These are phyloP conservation scores for Lepidochrysops patricia DNA, from an alignment of 2,888 invertebrate species.

Conservation along the genomic window DNA sequence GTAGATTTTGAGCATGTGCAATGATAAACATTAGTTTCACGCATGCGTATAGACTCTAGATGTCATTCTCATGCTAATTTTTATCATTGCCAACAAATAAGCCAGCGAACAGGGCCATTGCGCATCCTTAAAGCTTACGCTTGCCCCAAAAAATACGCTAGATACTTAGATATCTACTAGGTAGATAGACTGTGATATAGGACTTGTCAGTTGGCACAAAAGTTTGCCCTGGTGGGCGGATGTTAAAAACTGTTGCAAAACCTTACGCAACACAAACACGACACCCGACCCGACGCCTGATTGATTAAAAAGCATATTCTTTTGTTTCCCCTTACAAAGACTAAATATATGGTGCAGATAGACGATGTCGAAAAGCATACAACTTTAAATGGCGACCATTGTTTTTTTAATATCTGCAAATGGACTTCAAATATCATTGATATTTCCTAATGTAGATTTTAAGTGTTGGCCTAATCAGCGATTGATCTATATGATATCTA, in stretches of 20 bases:
- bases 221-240: neutral
- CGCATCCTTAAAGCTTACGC: too few species aligned
- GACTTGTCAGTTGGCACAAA: neutral
- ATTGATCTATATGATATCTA: too few species aligned
- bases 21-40: too few species aligned
- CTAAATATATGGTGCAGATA: conserved; percentile 37
- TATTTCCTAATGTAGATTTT: neutral
- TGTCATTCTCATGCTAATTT: too few species aligned
- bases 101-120: too few species aligned
- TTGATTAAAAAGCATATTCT: conserved; percentile 61
- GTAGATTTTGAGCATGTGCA: too few species aligned
- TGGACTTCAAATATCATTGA: neutral
- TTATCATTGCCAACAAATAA: too few species aligned
- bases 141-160: too few species aligned
- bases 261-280: conserved; percentile 9
- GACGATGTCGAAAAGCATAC: conserved; percentile 5
- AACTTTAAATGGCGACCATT: conserved; percentile 3
- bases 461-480: neutral
- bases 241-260: neutral
- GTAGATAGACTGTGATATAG: too few species aligned
- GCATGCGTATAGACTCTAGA: too few species aligned
- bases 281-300: conserved; percentile 33
- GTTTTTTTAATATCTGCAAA: conserved; percentile 1
- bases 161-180: too few species aligned
- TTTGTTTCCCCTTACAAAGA: conserved; percentile 52